Evolutionary conservation across 2,797 vertebrate genomes (phyloP).

Genomic region (Gymnocypris eckloni): DNA sequence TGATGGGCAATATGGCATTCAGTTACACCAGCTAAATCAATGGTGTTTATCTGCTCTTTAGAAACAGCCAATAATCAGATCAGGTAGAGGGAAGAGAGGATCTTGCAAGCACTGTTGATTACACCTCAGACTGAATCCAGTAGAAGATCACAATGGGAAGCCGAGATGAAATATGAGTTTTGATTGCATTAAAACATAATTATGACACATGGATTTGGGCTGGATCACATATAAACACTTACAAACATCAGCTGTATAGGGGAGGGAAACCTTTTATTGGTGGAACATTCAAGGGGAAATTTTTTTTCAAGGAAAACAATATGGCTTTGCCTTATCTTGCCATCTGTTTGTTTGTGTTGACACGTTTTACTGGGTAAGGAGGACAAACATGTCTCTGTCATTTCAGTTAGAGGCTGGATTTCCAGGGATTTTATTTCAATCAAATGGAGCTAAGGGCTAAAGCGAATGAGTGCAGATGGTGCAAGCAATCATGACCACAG

Average conservation of each 20-base stretch:
- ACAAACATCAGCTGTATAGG: conserved; percentile 12
- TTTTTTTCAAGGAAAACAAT: conserved; percentile 45
- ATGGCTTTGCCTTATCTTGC: conserved; percentile 59
- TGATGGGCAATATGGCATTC: conserved; percentile 70
- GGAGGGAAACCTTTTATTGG: neutral
- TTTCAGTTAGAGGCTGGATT: conserved; percentile 64
- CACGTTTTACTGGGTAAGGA: conserved; percentile 62
- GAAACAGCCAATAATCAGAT: conserved; percentile 73
- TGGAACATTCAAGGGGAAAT: neutral
- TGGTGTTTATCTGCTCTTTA: conserved; percentile 77
- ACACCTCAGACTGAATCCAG: conserved; percentile 10
- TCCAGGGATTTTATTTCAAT: conserved; percentile 66
- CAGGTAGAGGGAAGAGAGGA: conserved; percentile 65
- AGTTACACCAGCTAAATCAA: conserved; percentile 74
- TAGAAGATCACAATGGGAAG: neutral
- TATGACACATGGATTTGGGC: neutral
- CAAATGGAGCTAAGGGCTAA: conserved; percentile 61
- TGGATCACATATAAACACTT: neutral
- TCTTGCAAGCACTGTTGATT: conserved; percentile 67
- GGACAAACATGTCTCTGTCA: conserved; percentile 58
- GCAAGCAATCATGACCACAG: conserved; percentile 56
- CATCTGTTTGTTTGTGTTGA: conserved; percentile 73
- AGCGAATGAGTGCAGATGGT: conserved; percentile 62
- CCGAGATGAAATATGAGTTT: neutral
- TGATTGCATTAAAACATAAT: neutral